Base-by-base conservation (phyloP, 2,113 vertebrate species). In the Elachura formosa region DNA sequence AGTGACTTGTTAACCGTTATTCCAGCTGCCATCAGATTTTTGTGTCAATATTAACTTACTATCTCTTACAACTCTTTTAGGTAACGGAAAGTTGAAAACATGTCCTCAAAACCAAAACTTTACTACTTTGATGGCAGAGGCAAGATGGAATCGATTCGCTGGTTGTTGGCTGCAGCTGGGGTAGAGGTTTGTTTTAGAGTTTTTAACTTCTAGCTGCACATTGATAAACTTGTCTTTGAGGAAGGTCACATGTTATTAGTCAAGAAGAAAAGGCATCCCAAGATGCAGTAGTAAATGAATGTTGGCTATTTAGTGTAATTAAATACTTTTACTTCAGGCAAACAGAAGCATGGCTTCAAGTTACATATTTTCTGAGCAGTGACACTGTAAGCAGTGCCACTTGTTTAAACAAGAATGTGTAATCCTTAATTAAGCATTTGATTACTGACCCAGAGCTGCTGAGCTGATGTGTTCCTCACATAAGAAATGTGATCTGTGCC, bases 111-210 rank as follows among this genome's bases (percentile, higher is more conserved):
- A 88, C 97, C 97, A 2, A 98, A 98, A 51, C 96, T 99, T 71
- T 89, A 98, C 85, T 99, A 99, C 83, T 98, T 98, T 18, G 90
- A 99, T 71, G 98, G 99, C n/a, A 98, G 99, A 96, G 99, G 99
- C 51, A 98, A 95, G 76, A 99, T 99, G 99, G 99, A 99, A 91
- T 97, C 98, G 3, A 84, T 99, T 68, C 96, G 98, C 45, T 99
- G 99, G 98, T 94, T 99, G 36, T 49, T 99, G 54, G 96, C 98
- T 15, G 98, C 97, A 19, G 98, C 98, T n/a, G 98, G 97, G 11
- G 98, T 98, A 0, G 97, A 99, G 96, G 98, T 99, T 81, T 75
- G 87, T 61, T 73, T 54, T 14, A 36, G 34, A 71, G 26, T 34
- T 74, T 92, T 46, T 87, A 55, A 56, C 28, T 34, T 74, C 41